A percentile compares a stretch with the other conserved stretches of the same genome.
Evolutionary conservation across 2,888 invertebrate species (phyloP).

Genomic region (Latrodectus elegans): DNA sequence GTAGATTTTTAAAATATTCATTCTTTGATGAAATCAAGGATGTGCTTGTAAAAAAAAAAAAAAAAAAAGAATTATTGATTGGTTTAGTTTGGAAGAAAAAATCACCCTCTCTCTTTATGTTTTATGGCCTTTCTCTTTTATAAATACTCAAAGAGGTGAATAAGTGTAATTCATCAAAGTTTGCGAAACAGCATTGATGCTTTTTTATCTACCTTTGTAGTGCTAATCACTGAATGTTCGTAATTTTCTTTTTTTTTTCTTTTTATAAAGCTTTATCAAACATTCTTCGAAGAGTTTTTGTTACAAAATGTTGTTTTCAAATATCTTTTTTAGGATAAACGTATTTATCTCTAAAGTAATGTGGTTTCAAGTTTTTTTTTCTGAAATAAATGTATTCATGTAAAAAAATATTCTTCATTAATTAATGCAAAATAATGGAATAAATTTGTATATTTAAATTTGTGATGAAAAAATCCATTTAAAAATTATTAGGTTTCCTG

Average conservation of each 20-base stretch:
- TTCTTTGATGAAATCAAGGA: slow-evolving; percentile 28
- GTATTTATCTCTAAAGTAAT: no score
- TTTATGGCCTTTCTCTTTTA: slow-evolving; percentile 11
- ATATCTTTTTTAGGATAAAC: no score
- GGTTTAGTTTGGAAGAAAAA: neutral
- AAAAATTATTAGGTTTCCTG: no score
- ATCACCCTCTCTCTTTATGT: neutral
- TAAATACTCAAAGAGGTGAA: neutral
- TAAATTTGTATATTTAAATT: no score
- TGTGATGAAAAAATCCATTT: no score
- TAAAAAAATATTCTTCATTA: no score
- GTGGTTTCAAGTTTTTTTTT: no score
- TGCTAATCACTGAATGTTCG: neutral
- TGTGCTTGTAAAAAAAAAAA: neutral
- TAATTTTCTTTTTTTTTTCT: neutral
- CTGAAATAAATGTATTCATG: no score
- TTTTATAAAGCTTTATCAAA: neutral
- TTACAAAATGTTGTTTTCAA: no score
- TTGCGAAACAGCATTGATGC: neutral
- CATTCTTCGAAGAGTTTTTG: no score
- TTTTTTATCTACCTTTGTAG: neutral
- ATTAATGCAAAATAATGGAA: no score
- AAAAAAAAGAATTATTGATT: slow-evolving; percentile 19
- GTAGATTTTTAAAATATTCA: slow-evolving; percentile 34
- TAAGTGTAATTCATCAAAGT: neutral